These are phyloP conservation scores for Lasioglossum leucozonium DNA, from an alignment of 2,888 invertebrate genomes.

Conservation along the genomic window DNA sequence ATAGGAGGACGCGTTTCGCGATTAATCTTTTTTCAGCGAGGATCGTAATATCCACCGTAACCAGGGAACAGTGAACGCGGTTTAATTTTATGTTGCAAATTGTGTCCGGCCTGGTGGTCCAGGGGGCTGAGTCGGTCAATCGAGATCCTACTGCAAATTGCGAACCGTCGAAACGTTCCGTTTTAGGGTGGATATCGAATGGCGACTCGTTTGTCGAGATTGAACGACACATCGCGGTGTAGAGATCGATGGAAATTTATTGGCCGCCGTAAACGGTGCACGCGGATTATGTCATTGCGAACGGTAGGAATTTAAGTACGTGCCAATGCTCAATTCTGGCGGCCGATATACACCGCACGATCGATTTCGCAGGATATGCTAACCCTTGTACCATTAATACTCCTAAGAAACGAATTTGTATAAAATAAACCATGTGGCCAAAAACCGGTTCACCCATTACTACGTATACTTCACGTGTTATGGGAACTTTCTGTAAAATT, in stretches of 20 bases:
- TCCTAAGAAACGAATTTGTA: neutral
- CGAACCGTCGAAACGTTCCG: conserved; percentile 3
- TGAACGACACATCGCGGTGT: conserved; percentile 4
- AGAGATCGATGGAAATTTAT: conserved; percentile 24
- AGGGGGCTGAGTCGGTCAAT: neutral
- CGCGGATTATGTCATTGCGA: conserved; percentile 15
- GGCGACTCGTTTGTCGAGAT: conserved; percentile 1
- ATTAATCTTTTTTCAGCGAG: neutral
- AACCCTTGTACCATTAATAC: neutral
- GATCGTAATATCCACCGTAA: neutral
- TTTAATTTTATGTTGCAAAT: conserved; percentile 8
- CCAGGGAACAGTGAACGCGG: neutral
- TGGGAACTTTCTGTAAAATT: neutral
- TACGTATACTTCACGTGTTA: neutral
- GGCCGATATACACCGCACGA: conserved; percentile 15
- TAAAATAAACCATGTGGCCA: neutral
- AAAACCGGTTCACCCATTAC: neutral
- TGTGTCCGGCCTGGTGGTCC: neutral
- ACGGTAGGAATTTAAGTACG: conserved; percentile 33
- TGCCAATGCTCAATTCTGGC: conserved; percentile 61
- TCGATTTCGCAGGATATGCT: neutral
- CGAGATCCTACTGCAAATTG: neutral
- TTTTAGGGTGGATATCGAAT: neutral
- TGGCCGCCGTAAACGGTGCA: neutral
- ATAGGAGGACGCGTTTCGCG: neutral